Percentiles rank a stretch among this genome's conserved stretches.
These are phyloP conservation scores for Halcyon malimbica DNA, from an alignment of 2,113 vertebrate species.

Conservation along the genomic window DNA sequence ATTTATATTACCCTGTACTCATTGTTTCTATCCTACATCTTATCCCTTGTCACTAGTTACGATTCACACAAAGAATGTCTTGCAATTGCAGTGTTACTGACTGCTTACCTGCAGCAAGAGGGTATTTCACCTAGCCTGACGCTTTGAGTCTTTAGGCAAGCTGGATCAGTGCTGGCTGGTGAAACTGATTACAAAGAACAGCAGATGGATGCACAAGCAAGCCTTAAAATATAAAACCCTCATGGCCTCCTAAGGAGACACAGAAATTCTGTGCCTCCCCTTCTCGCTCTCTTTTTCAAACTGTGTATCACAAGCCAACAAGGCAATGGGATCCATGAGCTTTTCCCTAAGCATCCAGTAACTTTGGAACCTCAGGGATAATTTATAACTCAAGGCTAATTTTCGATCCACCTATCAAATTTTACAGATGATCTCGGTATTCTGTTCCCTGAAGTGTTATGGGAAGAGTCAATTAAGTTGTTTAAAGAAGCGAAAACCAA, in stretches of 20 bases:
- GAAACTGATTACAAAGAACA: neutral
- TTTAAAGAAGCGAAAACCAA: neutral
- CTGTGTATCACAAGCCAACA: neutral
- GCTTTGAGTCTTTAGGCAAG: neutral
- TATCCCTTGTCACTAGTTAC: neutral
- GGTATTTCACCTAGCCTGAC: neutral
- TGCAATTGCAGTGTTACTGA: neutral
- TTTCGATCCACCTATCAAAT: neutral
- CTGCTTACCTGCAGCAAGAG: neutral
- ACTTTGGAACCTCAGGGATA: neutral
- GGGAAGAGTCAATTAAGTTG: neutral
- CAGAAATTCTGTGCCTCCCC: neutral
- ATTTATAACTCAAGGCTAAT: neutral
- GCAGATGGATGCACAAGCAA: neutral
- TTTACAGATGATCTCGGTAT: neutral
- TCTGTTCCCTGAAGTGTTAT: rapidly evolving
- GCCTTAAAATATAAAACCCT: neutral
- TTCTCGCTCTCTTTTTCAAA: neutral
- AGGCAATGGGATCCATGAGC: neutral
- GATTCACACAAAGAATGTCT: neutral
- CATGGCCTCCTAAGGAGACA: rapidly evolving
- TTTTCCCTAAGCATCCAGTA: neutral
- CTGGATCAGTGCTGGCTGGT: neutral
- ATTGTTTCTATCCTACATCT: neutral
- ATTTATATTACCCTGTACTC: neutral